Evolutionary conservation across 2,113 vertebrate genomes (phyloP).

Genomic region (Nyctibius bracteatus): DNA sequence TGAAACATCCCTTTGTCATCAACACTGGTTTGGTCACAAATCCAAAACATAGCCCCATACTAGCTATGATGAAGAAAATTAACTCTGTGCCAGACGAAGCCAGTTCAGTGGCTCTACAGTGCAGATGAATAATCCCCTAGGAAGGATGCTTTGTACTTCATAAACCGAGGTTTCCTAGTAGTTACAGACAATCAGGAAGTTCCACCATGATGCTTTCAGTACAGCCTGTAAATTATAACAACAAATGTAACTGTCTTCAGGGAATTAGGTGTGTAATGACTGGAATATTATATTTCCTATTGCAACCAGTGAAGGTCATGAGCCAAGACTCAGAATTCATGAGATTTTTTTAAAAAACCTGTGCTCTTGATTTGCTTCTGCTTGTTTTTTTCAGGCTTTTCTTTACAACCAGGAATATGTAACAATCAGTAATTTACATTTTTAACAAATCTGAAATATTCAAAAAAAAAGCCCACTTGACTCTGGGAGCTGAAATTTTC

Average conservation of each 20-base stretch:
- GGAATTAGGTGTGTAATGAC: not conserved
- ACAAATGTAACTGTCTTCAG: not conserved
- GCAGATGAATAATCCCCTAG: not conserved
- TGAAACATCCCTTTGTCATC: not conserved
- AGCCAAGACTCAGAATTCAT: not conserved
- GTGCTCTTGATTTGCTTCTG: not conserved
- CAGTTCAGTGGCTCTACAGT: not conserved
- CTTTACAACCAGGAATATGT: not conserved
- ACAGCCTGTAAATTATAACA: not conserved
- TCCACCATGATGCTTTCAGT: not conserved
- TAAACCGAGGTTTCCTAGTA: not conserved
- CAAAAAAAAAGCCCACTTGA: accelerated
- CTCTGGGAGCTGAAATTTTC: not conserved
- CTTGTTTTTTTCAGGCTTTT: not conserved
- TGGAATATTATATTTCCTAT: not conserved
- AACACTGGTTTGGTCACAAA: not conserved
- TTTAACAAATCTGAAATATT: not conserved
- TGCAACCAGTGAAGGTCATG: not conserved
- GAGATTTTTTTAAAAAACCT: not conserved
- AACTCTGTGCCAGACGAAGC: not conserved
- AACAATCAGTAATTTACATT: not conserved
- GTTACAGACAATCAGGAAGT: not conserved
- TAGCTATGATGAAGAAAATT: not conserved
- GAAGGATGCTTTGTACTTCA: not conserved
- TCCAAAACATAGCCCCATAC: not conserved